Conservation (phyloP, 2,113 vertebrate genomes). For the Mungos mungo region DNA sequence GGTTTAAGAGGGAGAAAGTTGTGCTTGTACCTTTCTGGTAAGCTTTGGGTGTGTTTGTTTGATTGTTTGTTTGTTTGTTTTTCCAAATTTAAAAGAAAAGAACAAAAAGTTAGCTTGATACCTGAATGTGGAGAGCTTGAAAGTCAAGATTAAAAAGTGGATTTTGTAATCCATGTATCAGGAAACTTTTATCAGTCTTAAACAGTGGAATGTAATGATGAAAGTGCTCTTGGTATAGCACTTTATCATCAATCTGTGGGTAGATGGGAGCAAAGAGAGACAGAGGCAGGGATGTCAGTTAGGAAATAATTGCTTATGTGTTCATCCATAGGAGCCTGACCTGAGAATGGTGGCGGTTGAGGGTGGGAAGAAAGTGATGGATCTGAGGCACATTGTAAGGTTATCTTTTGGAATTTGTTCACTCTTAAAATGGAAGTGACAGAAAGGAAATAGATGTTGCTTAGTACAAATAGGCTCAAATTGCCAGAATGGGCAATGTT, state of each 20-base stretch:
- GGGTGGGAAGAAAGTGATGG: background rate
- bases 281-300: background rate
- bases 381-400: background rate
- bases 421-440: conserved; percentile 21
- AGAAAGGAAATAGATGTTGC: background rate
- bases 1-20: background rate
- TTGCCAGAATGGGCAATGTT: background rate
- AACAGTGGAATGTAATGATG: background rate
- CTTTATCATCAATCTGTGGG: background rate
- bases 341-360: background rate
- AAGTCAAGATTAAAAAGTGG: background rate
- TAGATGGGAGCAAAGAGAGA: background rate
- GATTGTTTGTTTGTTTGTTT: background rate
- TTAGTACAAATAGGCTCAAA: background rate
- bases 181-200: background rate
- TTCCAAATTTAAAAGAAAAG: background rate
- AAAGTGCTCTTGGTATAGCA: background rate
- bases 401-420: conserved; percentile 38
- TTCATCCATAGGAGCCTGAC: background rate
- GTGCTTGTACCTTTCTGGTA: background rate
- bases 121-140: background rate
- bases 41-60: background rate
- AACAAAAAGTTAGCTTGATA: background rate
- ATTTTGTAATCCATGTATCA: background rate
- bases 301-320: background rate